phyloP scores from a whole-genome alignment of 2,113 vertebrate genomes.

The Takifugu flavidus region DNA sequence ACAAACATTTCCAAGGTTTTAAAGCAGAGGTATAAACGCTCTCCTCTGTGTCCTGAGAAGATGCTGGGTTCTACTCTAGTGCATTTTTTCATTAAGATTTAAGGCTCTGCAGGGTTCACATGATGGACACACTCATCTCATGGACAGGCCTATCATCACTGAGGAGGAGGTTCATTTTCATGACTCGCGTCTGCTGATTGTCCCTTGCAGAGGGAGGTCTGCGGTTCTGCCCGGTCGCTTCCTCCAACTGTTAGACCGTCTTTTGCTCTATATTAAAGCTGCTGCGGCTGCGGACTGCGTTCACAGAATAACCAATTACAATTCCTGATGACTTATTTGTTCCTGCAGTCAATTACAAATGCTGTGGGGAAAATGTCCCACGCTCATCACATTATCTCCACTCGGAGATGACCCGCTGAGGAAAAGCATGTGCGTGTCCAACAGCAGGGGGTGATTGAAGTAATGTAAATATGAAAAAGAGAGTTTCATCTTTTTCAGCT shows the following conservation, averaged over 20 bases:
- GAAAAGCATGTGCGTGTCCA: slow-evolving; percentile 32
- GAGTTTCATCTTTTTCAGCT: slow-evolving; percentile 14
- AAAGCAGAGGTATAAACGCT: slow-evolving; percentile 76
- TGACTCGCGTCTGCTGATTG: slow-evolving; percentile 51
- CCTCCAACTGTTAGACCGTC: neutral
- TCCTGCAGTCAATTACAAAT: slow-evolving; percentile 57
- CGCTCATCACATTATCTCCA: slow-evolving; percentile 55
- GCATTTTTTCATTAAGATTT: slow-evolving; percentile 73
- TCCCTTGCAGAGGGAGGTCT: slow-evolving; percentile 45
- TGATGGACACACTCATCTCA: slow-evolving; percentile 46
- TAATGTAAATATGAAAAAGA: neutral
- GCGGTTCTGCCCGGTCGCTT: slow-evolving; percentile 26
- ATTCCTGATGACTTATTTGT: slow-evolving; percentile 59
- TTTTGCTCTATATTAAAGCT: slow-evolving; percentile 42
- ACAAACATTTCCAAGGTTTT: slow-evolving; percentile 49
- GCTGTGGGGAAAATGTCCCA: slow-evolving; percentile 41
- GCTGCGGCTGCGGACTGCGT: slow-evolving; percentile 27
- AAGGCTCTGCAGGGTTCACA: slow-evolving; percentile 66
- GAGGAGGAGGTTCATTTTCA: slow-evolving; percentile 41
- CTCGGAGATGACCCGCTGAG: slow-evolving; percentile 41
- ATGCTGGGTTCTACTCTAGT: slow-evolving; percentile 73
- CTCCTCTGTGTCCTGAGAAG: slow-evolving; percentile 68
- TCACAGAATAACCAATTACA: slow-evolving; percentile 54
- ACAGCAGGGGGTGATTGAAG: slow-evolving; percentile 17
- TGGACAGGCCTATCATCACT: slow-evolving; percentile 47